Evolutionary conservation across 2,113 vertebrate genomes (phyloP).

Genomic region (Oreochromis spilurus): DNA sequence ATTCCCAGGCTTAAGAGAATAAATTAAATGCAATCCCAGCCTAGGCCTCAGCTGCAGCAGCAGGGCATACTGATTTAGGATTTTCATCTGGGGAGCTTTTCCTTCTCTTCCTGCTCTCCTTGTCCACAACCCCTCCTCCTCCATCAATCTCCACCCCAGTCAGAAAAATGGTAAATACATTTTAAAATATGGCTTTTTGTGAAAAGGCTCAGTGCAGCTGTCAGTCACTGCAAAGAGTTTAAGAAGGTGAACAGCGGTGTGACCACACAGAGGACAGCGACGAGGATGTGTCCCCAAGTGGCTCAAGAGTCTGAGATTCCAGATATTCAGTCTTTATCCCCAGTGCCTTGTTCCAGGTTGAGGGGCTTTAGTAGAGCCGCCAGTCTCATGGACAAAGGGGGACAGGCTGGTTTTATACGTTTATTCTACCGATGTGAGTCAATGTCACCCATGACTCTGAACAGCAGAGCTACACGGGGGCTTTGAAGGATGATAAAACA

Average conservation of each 20-base stretch:
- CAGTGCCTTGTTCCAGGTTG: neutral
- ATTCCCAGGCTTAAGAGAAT: slow-evolving; percentile 85
- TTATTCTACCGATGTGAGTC: slow-evolving; percentile 20
- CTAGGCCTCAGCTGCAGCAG: slow-evolving; percentile 80
- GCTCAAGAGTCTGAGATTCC: slow-evolving; percentile 30
- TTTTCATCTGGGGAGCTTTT: slow-evolving; percentile 91
- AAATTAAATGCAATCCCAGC: slow-evolving; percentile 85
- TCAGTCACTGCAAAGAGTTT: slow-evolving; percentile 35
- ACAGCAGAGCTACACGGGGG: neutral
- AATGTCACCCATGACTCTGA: neutral
- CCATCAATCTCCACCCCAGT: neutral
- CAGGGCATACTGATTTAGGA: slow-evolving; percentile 88
- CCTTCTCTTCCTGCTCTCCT: slow-evolving; percentile 29
- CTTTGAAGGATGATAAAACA: neutral
- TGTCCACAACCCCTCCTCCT: neutral
- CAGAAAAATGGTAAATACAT: slow-evolving; percentile 20
- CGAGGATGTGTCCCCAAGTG: slow-evolving; percentile 22
- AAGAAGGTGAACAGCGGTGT: neutral
- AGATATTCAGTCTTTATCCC: slow-evolving; percentile 47
- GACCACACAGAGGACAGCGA: neutral
- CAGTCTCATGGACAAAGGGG: slow-evolving; percentile 5
- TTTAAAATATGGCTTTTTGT: slow-evolving; percentile 50
- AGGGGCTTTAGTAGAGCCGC: slow-evolving; percentile 29
- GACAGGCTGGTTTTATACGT: slow-evolving; percentile 20
- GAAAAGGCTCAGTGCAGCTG: slow-evolving; percentile 78